A percentile compares a stretch with the other conserved stretches of the same genome.
phyloP scores from a whole-genome alignment of 2,888 invertebrate species.

The Cephus runcator region DNA sequence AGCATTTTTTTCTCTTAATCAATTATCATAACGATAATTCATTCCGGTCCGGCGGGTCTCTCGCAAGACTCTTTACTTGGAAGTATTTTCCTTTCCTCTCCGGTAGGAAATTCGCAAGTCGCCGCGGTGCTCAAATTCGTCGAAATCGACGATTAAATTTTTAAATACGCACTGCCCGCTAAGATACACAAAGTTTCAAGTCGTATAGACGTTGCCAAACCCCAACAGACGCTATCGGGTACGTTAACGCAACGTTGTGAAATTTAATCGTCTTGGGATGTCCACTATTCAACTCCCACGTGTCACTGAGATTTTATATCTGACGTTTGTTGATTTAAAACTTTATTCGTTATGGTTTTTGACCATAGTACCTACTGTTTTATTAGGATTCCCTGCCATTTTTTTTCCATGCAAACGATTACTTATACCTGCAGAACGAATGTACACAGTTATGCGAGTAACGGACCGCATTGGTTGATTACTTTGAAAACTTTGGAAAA shows the following conservation, averaged over 20 bases:
- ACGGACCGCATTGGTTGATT: neutral
- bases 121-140: no score
- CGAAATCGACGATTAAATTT: neutral
- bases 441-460: neutral
- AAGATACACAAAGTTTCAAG: neutral
- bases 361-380: neutral
- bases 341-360: neutral
- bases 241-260: neutral
- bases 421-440: neutral
- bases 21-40: neutral
- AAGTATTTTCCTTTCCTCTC: neutral
- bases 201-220: neutral
- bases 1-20: neutral
- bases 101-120: no score
- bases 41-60: neutral
- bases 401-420: neutral
- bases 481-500: neutral
- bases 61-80: neutral
- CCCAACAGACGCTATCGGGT: neutral
- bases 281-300: neutral
- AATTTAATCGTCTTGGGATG: neutral
- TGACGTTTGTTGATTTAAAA: neutral
- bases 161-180: neutral
- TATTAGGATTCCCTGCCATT: neutral
- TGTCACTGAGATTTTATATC: neutral